A percentile compares a stretch with the other conserved stretches of the same genome.
phyloP scores from a whole-genome alignment of 2,888 invertebrate genomes.

The Agonopterix subpropinquella region DNA sequence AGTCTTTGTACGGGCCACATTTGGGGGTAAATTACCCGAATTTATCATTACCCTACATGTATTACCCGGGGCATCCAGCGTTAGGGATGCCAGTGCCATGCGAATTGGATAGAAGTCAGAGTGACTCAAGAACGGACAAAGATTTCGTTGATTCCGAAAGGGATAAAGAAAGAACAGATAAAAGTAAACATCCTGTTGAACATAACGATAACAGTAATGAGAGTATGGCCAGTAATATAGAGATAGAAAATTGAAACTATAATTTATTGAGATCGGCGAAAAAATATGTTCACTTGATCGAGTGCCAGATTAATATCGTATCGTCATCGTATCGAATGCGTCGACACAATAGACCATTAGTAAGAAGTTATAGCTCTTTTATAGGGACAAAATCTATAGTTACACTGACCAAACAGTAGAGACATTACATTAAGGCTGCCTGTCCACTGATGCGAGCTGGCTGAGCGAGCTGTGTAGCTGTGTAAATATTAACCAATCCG shows the following conservation, averaged over 20 bases:
- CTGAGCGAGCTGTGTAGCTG: no score
- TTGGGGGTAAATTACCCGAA: constrained; percentile 64
- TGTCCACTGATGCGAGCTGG: no score
- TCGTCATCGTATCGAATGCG: no score
- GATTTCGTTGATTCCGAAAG: constrained; percentile 37
- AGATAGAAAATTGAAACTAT: constrained; percentile 57
- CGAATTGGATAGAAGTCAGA: constrained; percentile 51
- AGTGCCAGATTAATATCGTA: background rate
- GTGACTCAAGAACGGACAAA: constrained; percentile 37
- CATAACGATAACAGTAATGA: constrained; percentile 65
- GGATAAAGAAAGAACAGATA: constrained; percentile 37
- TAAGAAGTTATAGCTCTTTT: background rate
- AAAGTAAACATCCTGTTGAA: constrained; percentile 41
- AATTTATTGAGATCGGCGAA: no score
- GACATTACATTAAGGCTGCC: no score
- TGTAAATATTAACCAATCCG: no score
- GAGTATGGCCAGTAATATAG: constrained; percentile 71
- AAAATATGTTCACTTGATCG: no score
- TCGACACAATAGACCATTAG: no score
- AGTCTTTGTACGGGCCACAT: constrained; percentile 65
- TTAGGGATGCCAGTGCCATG: constrained; percentile 52
- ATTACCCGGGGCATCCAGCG: constrained; percentile 62
- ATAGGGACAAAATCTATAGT: background rate
- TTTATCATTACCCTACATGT: constrained; percentile 63
- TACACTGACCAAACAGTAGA: no score